Conservation (phyloP, 2,113 vertebrate genomes). For the Coptodon bakossiorum region DNA sequence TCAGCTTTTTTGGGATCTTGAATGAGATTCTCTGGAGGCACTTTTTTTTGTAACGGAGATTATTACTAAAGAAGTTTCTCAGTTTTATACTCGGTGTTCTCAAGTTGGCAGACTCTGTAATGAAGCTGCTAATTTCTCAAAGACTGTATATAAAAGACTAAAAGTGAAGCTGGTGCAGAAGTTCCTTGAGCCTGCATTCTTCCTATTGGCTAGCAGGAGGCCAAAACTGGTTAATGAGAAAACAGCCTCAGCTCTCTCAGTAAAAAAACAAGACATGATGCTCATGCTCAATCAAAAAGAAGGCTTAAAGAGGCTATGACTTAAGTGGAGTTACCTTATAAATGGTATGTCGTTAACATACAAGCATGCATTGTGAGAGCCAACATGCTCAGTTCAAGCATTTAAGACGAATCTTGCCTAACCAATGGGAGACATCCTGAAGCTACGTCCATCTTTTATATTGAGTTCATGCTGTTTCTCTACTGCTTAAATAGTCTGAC, state of each 20-base stretch:
- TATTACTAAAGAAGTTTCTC: neutral
- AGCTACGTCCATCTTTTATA: neutral
- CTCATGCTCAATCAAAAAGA: neutral
- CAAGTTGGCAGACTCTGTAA: neutral
- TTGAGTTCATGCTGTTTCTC: neutral
- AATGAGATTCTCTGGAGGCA: neutral
- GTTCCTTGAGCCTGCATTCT: neutral
- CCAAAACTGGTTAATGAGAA: neutral
- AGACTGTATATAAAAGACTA: neutral
- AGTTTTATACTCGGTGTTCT: neutral
- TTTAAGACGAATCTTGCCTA: neutral
- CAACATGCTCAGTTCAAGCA: neutral
- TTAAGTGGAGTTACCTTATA: neutral
- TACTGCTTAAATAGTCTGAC: neutral
- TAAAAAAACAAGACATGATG: neutral
- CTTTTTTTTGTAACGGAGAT: neutral
- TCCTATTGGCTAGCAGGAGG: neutral
- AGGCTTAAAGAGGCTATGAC: neutral
- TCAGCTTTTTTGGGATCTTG: neutral
- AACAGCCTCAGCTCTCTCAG: neutral
- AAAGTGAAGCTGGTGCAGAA: neutral
- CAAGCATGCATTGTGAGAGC: neutral
- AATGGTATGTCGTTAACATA: neutral
- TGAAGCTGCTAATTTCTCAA: neutral
- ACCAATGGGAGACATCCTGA: neutral